Conservation (phyloP, 2,797 vertebrate genomes). For the Coreius guichenoti region DNA sequence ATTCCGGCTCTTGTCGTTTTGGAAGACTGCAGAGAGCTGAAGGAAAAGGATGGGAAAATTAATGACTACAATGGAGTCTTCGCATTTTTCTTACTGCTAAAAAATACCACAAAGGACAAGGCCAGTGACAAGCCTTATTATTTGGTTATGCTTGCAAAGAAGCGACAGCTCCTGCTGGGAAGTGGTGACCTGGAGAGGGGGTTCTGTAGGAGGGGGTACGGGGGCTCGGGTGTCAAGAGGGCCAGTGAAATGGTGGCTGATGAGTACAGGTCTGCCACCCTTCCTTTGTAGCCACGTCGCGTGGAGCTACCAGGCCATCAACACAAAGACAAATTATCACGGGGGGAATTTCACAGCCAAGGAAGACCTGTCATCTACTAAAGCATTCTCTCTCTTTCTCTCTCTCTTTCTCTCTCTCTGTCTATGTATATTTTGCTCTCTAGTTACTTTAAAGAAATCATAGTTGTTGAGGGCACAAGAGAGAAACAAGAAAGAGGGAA, state of each 20-base stretch:
- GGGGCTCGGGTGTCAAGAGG: constrained; percentile 89
- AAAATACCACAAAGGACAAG: constrained; percentile 95
- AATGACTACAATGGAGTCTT: constrained; percentile 97
- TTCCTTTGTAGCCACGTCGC: constrained; percentile 84
- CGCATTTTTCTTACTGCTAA: constrained; percentile 91
- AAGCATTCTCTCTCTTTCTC: constrained; percentile 72
- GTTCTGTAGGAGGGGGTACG: constrained; percentile 72
- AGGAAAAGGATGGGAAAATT: constrained; percentile 95
- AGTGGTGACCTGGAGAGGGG: constrained; percentile 66
- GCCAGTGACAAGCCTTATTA: constrained; percentile 99
- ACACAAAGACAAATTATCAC: constrained; percentile 94
- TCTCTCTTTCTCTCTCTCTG: constrained; percentile 72
- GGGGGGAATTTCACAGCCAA: constrained; percentile 83
- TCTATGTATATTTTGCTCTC: constrained; percentile 74
- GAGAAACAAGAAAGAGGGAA: constrained; percentile 64
- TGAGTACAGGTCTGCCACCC: constrained; percentile 86
- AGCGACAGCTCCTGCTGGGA: constrained; percentile 92
- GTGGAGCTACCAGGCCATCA: constrained; percentile 86
- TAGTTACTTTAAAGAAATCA: constrained; percentile 79
- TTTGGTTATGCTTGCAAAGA: constrained; percentile 92
- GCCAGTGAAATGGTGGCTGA: constrained; percentile 95
- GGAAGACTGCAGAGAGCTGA: constrained; percentile 84
- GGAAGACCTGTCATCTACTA: constrained; percentile 85
- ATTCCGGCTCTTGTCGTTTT: constrained; percentile 87
- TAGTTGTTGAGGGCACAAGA: constrained; percentile 75